Evolutionary conservation across 2,113 vertebrate genomes (phyloP).

Genomic region (Eurystomus gularis): DNA sequence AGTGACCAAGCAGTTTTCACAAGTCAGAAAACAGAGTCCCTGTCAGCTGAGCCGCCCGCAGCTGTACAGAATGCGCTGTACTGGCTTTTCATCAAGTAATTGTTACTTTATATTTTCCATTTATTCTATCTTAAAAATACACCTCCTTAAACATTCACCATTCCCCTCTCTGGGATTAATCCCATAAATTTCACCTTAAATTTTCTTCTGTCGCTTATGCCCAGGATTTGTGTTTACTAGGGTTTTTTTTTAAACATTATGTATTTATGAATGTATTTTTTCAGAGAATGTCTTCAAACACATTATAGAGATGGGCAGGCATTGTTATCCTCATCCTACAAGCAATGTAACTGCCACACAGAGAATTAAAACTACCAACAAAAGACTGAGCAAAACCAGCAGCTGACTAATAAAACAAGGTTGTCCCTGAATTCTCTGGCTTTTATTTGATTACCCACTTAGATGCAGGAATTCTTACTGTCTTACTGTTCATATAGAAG

Average conservation of each 20-base stretch:
- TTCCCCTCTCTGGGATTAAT: neutral
- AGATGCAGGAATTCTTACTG: neutral
- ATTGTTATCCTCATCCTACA: neutral
- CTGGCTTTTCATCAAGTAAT: neutral
- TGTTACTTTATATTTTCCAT: neutral
- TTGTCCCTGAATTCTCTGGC: neutral
- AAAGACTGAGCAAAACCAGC: neutral
- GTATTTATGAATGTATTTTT: neutral
- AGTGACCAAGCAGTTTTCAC: neutral
- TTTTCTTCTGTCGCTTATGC: neutral
- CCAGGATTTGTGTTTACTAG: neutral
- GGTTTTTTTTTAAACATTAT: neutral
- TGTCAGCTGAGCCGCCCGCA: neutral
- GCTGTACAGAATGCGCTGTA: rapidly evolving
- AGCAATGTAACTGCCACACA: neutral
- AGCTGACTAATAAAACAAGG: neutral
- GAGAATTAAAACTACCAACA: neutral
- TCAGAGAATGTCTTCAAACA: neutral
- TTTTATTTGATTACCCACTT: neutral
- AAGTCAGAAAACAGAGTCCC: neutral
- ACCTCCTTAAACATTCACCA: neutral
- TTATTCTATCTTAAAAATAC: neutral
- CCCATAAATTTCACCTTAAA: neutral
- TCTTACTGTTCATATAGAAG: neutral
- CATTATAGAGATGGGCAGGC: neutral